These are phyloP conservation scores for Pluvialis apricaria DNA, from an alignment of 2,113 vertebrate species.

Conservation along the genomic window DNA sequence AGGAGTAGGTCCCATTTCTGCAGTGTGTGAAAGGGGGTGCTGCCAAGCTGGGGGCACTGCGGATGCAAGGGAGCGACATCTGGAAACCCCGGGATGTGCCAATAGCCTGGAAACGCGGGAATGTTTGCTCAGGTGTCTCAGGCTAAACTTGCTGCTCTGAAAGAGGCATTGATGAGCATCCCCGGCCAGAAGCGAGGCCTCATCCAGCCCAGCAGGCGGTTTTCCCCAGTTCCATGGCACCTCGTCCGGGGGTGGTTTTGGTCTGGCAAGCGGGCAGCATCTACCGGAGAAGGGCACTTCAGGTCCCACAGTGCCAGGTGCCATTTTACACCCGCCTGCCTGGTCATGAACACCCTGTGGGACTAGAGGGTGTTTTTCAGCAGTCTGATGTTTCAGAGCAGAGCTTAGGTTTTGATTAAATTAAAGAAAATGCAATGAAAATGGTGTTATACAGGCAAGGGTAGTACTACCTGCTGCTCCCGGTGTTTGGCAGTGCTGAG, in stretches of 20 bases:
- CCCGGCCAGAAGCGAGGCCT: background rate
- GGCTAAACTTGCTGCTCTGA: background rate
- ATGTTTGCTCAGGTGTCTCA: slow-evolving; percentile 1
- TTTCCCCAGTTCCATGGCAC: background rate
- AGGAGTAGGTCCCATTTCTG: background rate
- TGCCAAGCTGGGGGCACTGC: background rate
- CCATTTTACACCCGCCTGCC: background rate
- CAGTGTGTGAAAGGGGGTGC: background rate
- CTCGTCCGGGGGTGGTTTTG: accelerated
- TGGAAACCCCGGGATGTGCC: background rate
- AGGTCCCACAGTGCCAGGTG: background rate
- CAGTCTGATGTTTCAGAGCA: background rate
- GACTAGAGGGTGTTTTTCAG: background rate
- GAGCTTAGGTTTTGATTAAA: background rate
- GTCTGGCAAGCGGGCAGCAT: background rate
- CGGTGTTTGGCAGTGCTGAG: background rate
- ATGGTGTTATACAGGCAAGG: background rate
- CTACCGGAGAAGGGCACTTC: background rate
- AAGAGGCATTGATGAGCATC: background rate
- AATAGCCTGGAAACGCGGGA: background rate
- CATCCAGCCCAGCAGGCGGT: background rate
- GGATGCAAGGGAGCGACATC: background rate
- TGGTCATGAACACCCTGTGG: background rate
- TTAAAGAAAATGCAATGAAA: background rate
- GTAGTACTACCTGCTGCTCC: background rate